phyloP scores from a whole-genome alignment of 2,888 invertebrate genomes.

The Cephus runcator region DNA sequence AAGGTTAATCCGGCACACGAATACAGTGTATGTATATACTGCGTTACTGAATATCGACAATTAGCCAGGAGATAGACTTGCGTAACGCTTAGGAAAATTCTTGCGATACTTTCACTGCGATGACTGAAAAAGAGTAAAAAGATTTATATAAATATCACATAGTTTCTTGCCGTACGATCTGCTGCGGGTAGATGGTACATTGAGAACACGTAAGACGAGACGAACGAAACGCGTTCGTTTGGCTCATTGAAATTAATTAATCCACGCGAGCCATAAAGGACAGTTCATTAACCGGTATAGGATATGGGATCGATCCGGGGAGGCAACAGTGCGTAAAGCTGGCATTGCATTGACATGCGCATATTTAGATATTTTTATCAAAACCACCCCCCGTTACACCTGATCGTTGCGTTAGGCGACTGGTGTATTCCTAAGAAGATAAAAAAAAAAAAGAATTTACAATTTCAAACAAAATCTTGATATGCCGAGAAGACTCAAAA shows the following conservation, averaged over 20 bases:
- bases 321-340: background rate
- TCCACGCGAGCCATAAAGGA: background rate
- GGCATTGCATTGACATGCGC: background rate
- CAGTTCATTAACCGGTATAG: background rate
- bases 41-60: background rate
- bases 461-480: too few relatives aligned
- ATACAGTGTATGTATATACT: background rate
- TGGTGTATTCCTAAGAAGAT: background rate
- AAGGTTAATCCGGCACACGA: background rate
- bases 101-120: background rate
- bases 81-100: background rate
- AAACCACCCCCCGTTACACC: background rate
- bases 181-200: background rate
- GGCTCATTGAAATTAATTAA: background rate
- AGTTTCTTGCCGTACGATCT: background rate
- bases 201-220: background rate
- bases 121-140: background rate
- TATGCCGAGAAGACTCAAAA: fast-evolving
- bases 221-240: background rate
- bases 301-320: background rate
- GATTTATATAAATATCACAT: background rate
- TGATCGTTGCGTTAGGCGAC: background rate
- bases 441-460: too few relatives aligned
- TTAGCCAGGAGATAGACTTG: background rate
- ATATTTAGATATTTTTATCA: background rate